Conservation (phyloP, 2,113 vertebrate genomes). For the Malurus melanocephalus region DNA sequence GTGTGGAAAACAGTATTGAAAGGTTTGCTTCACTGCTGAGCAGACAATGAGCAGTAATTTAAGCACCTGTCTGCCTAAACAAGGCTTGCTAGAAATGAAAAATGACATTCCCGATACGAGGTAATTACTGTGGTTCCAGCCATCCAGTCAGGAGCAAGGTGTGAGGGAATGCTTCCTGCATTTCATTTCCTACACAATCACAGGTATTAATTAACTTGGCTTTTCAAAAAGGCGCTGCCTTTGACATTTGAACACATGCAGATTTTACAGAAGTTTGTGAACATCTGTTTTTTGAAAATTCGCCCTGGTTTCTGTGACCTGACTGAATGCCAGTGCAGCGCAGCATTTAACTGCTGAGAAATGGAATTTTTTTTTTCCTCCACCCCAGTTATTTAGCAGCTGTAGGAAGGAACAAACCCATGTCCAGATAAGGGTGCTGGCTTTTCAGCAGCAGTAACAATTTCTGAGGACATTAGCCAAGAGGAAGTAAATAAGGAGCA, state of each 20-base stretch:
- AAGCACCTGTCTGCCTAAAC: slow-evolving; percentile 20
- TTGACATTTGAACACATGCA: slow-evolving; percentile 3
- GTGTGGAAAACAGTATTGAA: background rate
- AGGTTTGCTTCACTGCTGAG: slow-evolving; percentile 5
- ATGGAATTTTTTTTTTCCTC: background rate
- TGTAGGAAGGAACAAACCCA: background rate
- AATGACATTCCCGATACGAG: slow-evolving; percentile 29
- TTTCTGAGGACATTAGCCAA: background rate
- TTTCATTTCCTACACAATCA: slow-evolving; percentile 33
- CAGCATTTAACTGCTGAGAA: background rate
- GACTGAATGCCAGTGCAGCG: background rate
- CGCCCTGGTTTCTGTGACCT: background rate
- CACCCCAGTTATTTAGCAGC: background rate
- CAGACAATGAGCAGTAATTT: slow-evolving; percentile 29
- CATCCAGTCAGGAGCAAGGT: background rate
- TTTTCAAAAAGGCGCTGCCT: slow-evolving; percentile 7
- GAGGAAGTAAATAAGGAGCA: background rate
- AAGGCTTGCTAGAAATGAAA: slow-evolving; percentile 44
- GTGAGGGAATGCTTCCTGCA: background rate
- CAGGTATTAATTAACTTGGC: slow-evolving; percentile 47
- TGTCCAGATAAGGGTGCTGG: background rate
- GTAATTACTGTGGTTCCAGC: slow-evolving; percentile 29
- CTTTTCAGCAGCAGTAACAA: background rate
- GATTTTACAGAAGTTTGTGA: slow-evolving; percentile 6
- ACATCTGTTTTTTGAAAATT: background rate